Evolutionary conservation across 2,797 vertebrate genomes (phyloP).

Genomic region (Chiloscyllium punctatum): DNA sequence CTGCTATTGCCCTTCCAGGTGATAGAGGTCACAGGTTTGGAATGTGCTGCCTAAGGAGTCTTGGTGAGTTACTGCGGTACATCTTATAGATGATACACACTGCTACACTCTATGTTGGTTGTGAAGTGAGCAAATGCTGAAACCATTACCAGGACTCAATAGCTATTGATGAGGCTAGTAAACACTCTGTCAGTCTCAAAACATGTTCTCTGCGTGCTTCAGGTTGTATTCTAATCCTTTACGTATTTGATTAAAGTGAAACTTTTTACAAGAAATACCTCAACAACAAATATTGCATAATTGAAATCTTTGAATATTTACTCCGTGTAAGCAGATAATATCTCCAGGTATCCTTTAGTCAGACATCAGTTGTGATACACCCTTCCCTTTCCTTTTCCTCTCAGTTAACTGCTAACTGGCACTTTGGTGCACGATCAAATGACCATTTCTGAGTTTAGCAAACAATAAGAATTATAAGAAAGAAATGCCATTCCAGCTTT

Average conservation of each 20-base stretch:
- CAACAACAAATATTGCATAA: background rate
- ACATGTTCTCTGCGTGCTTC: background rate
- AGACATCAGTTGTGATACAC: background rate
- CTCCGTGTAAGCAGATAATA: background rate
- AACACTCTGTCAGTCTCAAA: background rate
- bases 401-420: background rate
- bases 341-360: background rate
- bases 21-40: too few relatives aligned
- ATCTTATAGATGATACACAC: too few relatives aligned
- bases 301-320: background rate
- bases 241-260: background rate
- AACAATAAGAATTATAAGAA: background rate
- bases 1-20: too few relatives aligned
- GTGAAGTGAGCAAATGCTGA: too few relatives aligned
- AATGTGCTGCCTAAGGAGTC: too few relatives aligned
- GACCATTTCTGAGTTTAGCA: background rate
- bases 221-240: background rate
- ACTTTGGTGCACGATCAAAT: background rate
- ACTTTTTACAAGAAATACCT: background rate
- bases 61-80: too few relatives aligned
- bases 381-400: slow-evolving; percentile 27
- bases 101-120: too few relatives aligned
- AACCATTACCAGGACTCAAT: background rate
- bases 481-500: background rate
- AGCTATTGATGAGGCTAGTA: background rate